Percentiles rank a stretch among this genome's conserved stretches.
Evolutionary conservation across 92 coral and sea anemone species (phyloP).

Genomic region (Bergia sp.): DNA sequence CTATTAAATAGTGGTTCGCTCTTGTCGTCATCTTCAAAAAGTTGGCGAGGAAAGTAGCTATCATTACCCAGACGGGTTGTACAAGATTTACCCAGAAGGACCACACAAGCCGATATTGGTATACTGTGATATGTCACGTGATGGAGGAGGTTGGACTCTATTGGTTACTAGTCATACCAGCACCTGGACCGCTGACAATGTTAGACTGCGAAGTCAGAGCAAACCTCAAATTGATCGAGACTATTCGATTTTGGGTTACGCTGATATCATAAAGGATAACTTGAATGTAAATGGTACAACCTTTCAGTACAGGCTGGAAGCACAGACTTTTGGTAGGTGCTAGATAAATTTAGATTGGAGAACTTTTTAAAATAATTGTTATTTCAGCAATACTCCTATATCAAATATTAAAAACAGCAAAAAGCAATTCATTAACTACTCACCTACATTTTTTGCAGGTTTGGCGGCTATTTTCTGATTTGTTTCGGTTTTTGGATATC

Average conservation of each 20-base stretch:
- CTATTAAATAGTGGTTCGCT: conserved; percentile 15
- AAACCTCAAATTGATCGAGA: conserved; percentile 26
- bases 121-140: conserved; percentile 59
- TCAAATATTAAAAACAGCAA: too few relatives aligned
- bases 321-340: conserved; percentile 29
- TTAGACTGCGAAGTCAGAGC: not conserved
- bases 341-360: not conserved
- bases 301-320: conserved; percentile 46
- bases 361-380: too few relatives aligned
- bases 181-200: conserved; percentile 42
- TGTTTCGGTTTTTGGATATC: too few relatives aligned
- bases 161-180: conserved; percentile 52
- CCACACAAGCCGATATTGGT: conserved; percentile 6
- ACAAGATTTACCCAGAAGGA: conserved; percentile 37
- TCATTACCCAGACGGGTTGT: conserved; percentile 43
- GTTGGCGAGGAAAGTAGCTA: conserved; percentile 7
- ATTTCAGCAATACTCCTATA: too few relatives aligned
- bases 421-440: too few relatives aligned
- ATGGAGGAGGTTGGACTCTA: conserved; percentile 60
- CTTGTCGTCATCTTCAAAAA: conserved; percentile 40
- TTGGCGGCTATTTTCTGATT: too few relatives aligned
- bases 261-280: conserved; percentile 43
- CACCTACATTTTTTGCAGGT: too few relatives aligned
- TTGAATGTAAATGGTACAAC: conserved; percentile 33
- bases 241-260: conserved; percentile 45